Evolutionary conservation across 2,888 invertebrate genomes (phyloP), one percentile per base, ranked within the genome.

Genomic region (Schizotus pectinicornis): DNA sequence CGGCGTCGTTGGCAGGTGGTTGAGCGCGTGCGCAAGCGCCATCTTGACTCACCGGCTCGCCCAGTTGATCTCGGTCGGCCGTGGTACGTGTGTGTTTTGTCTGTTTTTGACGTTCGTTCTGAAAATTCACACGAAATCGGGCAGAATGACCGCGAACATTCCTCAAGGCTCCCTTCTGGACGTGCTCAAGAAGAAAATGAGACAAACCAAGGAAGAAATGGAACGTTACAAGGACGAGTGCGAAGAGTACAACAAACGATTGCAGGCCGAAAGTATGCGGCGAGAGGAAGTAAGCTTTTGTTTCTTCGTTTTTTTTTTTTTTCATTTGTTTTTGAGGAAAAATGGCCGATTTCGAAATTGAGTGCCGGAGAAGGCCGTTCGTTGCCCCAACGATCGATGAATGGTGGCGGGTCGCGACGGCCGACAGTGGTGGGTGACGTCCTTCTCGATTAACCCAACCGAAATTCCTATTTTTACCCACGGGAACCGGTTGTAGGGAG

Each of bases 101-200:
- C 13, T 30, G 11, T 36, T 43, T 39, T 30, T 11, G 13, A 14
- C 7, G 32, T n/a, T 42, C 32, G 22, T 34, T 13, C 7, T 33
- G 12, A 33, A 34, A 43, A 6, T 34, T 33, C 7, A 33, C 8
- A 7, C 13, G 12, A 30, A 8, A 39, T 58, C 50, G 57, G 56
- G 57, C 41, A 85, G 81, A 84, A 94, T 92, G 92, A 90, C 92
- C 85, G 88, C 92, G 80, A 92, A 89, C 82, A 89, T 92, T 84
- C 90, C 91, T 81, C 94, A 95, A 85, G 94, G 94, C 79, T 91
- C 93, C 77, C 90, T 98, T 75, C 85, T 98, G 81, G 96, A 97
- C 84, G 95, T 96, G 78, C 88, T 98, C 78, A 98, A 98, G 88
- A 96, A 97, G 88, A 99, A 98, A 89, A 98, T 98, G 98, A 89